These are phyloP conservation scores for Thinocorus orbignyianus DNA, from an alignment of 2,113 vertebrate species.

Conservation along the genomic window DNA sequence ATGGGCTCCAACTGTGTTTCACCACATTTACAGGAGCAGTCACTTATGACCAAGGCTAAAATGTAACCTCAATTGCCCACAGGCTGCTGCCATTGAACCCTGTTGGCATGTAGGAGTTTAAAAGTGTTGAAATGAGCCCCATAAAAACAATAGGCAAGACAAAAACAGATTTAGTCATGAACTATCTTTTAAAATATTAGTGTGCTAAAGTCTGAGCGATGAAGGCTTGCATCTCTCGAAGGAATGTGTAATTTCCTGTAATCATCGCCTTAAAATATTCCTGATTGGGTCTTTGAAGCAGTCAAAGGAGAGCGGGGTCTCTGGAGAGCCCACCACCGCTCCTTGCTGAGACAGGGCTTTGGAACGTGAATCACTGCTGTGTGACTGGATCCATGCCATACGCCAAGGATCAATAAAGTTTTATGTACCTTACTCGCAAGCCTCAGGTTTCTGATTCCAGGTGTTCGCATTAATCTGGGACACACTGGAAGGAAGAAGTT, in stretches of 20 bases:
- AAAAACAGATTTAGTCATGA: neutral
- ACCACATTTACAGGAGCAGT: constrained; percentile 55
- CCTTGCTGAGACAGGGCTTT: constrained; percentile 44
- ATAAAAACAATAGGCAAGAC: neutral
- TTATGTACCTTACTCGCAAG: constrained; percentile 17
- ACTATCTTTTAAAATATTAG: neutral
- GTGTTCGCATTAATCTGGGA: constrained; percentile 44
- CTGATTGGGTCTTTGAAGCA: constrained; percentile 4
- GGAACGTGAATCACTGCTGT: constrained; percentile 22
- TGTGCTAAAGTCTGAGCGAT: neutral
- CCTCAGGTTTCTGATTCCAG: constrained; percentile 34
- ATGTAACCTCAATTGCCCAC: constrained; percentile 27
- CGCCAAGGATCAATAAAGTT: neutral
- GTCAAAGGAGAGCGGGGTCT: neutral
- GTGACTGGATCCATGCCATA: constrained; percentile 21
- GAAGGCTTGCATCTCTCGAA: neutral
- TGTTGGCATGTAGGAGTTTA: neutral
- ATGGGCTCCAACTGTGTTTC: constrained; percentile 52
- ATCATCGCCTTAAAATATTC: neutral
- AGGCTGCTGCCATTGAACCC: constrained; percentile 7
- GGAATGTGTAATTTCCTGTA: constrained; percentile 35
- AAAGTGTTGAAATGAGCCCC: neutral
- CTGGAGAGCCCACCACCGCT: neutral
- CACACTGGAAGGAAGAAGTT: constrained; percentile 24
- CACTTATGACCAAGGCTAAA: constrained; percentile 51